Conservation (phyloP, 2,113 vertebrate genomes). For the Myrmophylax atrothorax region DNA sequence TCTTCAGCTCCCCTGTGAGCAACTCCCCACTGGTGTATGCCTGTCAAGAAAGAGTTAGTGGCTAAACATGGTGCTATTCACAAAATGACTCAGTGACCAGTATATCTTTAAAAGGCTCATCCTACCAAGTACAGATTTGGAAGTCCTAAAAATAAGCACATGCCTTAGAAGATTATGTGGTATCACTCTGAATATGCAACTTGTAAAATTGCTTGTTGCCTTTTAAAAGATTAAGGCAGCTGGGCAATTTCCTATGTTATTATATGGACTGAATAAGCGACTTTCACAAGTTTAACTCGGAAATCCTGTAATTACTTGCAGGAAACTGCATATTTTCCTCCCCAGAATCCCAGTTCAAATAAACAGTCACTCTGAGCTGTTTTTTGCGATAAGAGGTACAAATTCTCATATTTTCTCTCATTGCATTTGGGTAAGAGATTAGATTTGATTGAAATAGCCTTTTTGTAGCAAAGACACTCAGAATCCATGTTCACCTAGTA, state of each 20-base stretch:
- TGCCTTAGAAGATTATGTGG: background rate
- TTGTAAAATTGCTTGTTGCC: background rate
- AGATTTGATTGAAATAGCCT: background rate
- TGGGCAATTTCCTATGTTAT: background rate
- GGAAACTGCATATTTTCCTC: background rate
- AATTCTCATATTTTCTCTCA: background rate
- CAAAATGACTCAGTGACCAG: background rate
- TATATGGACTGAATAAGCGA: background rate
- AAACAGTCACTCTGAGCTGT: background rate
- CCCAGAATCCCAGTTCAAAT: background rate
- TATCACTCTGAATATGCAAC: background rate
- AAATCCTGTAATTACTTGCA: background rate
- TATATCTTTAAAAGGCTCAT: background rate
- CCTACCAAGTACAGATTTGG: background rate
- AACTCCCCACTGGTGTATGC: conserved; percentile 91
- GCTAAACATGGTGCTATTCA: background rate
- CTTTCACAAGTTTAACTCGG: background rate
- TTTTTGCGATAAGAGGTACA: background rate
- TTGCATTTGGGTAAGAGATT: background rate
- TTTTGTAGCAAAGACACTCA: background rate
- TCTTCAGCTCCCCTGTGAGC: conserved; percentile 95
- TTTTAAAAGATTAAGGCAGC: background rate
- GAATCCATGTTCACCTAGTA: background rate
- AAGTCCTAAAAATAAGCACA: background rate
- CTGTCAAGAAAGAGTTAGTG: conserved; percentile 67